A percentile compares a stretch with the other conserved stretches of the same genome.
Conservation (phyloP, 2,888 invertebrate genomes). For the Drosophila greeni region DNA sequence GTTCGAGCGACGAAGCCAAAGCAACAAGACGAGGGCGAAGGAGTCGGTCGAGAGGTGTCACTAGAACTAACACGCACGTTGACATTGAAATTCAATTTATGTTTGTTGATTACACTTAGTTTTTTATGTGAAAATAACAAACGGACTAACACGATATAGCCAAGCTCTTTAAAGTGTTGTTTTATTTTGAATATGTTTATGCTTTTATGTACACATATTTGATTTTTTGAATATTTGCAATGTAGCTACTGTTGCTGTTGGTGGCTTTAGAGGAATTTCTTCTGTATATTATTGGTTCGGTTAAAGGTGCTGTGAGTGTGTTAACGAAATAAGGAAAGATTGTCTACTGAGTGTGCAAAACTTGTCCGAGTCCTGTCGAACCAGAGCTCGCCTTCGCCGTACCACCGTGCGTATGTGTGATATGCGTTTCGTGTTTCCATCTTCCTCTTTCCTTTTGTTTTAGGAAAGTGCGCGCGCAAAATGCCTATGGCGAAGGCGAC, state of each 20-base stretch:
- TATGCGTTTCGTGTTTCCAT: constrained; percentile 36
- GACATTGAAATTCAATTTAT: constrained; percentile 23
- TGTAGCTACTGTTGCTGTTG: constrained; percentile 40
- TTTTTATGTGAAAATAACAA: constrained; percentile 16
- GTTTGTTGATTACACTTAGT: constrained; percentile 16
- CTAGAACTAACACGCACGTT: constrained; percentile 51
- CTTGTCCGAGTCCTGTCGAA: constrained; percentile 40
- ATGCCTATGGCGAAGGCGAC: constrained; percentile 56
- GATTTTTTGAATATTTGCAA: constrained; percentile 8
- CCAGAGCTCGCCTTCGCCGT: constrained; percentile 48
- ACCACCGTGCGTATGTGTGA: constrained; percentile 62
- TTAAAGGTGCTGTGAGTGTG: constrained; percentile 62
- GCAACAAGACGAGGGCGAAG: constrained; percentile 42
- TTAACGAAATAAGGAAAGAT: constrained; percentile 76
- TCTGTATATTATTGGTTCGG: constrained; percentile 41
- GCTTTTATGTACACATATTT: constrained; percentile 15
- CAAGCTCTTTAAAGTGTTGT: constrained; percentile 20
- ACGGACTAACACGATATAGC: constrained; percentile 8
- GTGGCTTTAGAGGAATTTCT: constrained; percentile 27
- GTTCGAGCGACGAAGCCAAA: constrained; percentile 43
- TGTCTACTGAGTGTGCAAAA: constrained; percentile 73
- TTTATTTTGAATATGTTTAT: background rate
- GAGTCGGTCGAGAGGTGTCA: constrained; percentile 14
- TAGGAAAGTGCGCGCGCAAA: constrained; percentile 70
- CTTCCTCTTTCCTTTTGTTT: constrained; percentile 55